Conservation (phyloP, 92 coral and sea anemone genomes). For the Zoanthus sociatus region DNA sequence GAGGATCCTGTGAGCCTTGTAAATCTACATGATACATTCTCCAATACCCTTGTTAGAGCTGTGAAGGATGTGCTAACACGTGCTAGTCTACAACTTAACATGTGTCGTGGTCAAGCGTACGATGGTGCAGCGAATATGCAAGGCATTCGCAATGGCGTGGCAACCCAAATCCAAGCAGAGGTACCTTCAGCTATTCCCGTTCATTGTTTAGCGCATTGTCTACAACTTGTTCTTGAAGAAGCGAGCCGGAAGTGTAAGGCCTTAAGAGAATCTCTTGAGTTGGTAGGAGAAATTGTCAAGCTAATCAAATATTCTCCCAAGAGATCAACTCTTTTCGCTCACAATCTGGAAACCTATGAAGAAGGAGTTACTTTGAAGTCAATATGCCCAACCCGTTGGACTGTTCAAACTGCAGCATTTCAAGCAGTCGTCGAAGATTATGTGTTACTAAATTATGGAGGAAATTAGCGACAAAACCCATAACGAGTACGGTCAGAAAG, state of each 20-base stretch:
- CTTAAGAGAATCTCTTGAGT: conserved; percentile 52
- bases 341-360: conserved; percentile 29
- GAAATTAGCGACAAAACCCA: conserved; percentile 34
- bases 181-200: conserved; percentile 59
- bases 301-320: conserved; percentile 54
- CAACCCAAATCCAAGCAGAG: conserved; percentile 60
- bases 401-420: conserved; percentile 51
- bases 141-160: conserved; percentile 57
- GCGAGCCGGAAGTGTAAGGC: conserved; percentile 38
- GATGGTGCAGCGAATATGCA: conserved; percentile 45
- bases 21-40: conserved; percentile 37
- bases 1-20: conserved; percentile 50
- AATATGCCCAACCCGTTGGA: conserved; percentile 64
- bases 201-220: conserved; percentile 53
- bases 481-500: conserved; percentile 33
- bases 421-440: conserved; percentile 48
- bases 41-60: conserved; percentile 45
- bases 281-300: conserved; percentile 46
- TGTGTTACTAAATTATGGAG: conserved; percentile 29
- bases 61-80: conserved; percentile 44
- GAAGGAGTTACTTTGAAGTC: conserved; percentile 43
- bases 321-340: conserved; percentile 42
- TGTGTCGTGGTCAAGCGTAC: conserved; percentile 48
- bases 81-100: conserved; percentile 47
- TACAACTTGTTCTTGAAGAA: conserved; percentile 50